Conservation (phyloP, 2,888 invertebrate genomes). For the Eupithecia inturbata region DNA sequence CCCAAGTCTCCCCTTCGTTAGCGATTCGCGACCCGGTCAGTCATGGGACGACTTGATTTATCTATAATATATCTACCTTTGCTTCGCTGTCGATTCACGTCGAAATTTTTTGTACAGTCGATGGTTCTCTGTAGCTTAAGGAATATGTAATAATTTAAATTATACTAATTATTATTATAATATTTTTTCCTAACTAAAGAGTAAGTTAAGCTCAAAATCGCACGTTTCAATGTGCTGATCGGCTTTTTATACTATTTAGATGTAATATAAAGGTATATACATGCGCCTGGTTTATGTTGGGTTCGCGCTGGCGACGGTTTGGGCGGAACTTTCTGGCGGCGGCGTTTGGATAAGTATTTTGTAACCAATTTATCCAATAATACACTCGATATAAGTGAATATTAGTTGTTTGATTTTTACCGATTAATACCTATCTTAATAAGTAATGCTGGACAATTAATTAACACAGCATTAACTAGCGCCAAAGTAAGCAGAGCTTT, state of each 20-base stretch:
- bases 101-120: conserved; percentile 56
- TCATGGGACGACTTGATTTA: conserved; percentile 21
- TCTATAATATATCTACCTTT: conserved; percentile 30
- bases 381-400: conserved; percentile 83
- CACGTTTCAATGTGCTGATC: conserved; percentile 66
- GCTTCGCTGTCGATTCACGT: conserved; percentile 43
- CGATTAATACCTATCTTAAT: neutral
- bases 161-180: conserved; percentile 80
- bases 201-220: conserved; percentile 82
- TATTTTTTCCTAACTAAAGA: conserved; percentile 75
- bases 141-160: conserved; percentile 81
- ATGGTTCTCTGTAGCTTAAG: conserved; percentile 61
- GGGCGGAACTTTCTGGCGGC: conserved; percentile 55
- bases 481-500: no score
- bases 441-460: no score
- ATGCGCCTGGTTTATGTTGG: conserved; percentile 70
- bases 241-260: conserved; percentile 79
- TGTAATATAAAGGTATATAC: conserved; percentile 72
- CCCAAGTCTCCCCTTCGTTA: conserved; percentile 27
- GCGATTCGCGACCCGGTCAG: conserved; percentile 17
- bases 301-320: conserved; percentile 68
- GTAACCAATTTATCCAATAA: conserved; percentile 83
- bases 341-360: conserved; percentile 78
- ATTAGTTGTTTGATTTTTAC: conserved; percentile 72
- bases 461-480: no score